Evolutionary conservation across 2,888 invertebrate genomes (phyloP), one percentile per base, ranked within the genome.

Genomic region (Eupithecia dodoneata): DNA sequence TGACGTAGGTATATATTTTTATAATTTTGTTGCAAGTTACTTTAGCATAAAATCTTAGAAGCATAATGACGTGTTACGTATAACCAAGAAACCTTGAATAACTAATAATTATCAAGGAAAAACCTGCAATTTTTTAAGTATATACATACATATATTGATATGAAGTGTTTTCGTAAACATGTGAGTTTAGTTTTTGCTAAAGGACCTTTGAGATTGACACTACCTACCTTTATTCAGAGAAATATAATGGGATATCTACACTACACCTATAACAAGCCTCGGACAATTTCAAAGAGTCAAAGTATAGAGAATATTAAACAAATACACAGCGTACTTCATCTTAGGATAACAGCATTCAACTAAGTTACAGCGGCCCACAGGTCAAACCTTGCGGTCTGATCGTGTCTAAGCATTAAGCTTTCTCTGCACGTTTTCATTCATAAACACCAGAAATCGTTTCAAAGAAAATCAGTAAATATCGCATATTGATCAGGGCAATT

Each of bases 381-480:
- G 66, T 15, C 66, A 66, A 66, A 5, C 30, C 63, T 63, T 59
- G n/a, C 67, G 5, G 1, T n/a, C 45, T 47, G 18, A 45, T 70
- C 70, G 70, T 70, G 30, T 18, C 69, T 18, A 10, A 69, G 7
- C 44, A 18, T 18, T 69, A 13, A 9, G 69, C 69, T 47, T 70
- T 47, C 47, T 49, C 70, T 49, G 18, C 70, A 49, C 18, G 70
- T 70, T 70, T 70, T 70, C 30, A 70, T 49, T 70, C 47, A 30
- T 69, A 45, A 7, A 70, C 13, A 44, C 4, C 30, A 12, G 4
- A 2, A 69, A 18, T 45, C 9, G 7, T 70, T 70, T 45, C 47
- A 2, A 2, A 70, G 70, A 45, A 69, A 69, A 69, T 42, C 47
- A 45, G 2, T 67, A n/a, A 30, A 12, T 42, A 66, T 66, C 42